Evolutionary conservation across 2,888 invertebrate species (phyloP), one percentile per base, ranked within the genome.

Genomic region (Temnothorax ravouxi): DNA sequence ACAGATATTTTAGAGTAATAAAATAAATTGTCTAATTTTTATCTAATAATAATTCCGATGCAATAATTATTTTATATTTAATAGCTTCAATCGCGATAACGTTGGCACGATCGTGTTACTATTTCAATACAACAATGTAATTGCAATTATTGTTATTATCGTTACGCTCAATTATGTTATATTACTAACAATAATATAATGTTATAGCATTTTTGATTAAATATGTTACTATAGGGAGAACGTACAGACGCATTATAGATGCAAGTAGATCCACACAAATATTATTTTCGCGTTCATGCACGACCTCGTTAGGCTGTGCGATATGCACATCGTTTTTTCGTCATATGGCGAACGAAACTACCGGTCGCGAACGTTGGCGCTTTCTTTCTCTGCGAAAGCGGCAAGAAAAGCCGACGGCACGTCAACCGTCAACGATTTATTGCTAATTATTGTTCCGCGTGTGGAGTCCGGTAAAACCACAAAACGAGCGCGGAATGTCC

Each of bases 391-490:
- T 44, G 38, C 8, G 8, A 25, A 59, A 47, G 72, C 47, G 34
- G 54, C 76, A 69, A 87, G 59, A 84, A 81, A 75, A 41, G 29
- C 56, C 66, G 71, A 69, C 82, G 38, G 50, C 74, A 56, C 47
- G 71, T 71, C 66, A 80, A 52, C 41, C 61, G 29, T 21, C 82
- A 64, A 77, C 86, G 84, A 90, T 90, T 90, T 90, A 86, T 88
- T 84, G 83, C 84, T 88, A 90, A 90, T 90, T 88, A 86, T 82
- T 83, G 88, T 76, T 62, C 66, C 34, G 77, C 67, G 67, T 81
- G 83, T 44, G 59, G 62, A 61, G 75, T 54, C 59, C 59, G 52
- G 74, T 66, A 71, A 67, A 82, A 52, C 81, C 59, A 38, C 67
- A 52, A 54, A 66, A 59, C 77, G 75, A 62, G 64, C 47, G 79